Evolutionary conservation across 2,888 invertebrate genomes (phyloP).

Genomic region (Herminia tarsipennalis): DNA sequence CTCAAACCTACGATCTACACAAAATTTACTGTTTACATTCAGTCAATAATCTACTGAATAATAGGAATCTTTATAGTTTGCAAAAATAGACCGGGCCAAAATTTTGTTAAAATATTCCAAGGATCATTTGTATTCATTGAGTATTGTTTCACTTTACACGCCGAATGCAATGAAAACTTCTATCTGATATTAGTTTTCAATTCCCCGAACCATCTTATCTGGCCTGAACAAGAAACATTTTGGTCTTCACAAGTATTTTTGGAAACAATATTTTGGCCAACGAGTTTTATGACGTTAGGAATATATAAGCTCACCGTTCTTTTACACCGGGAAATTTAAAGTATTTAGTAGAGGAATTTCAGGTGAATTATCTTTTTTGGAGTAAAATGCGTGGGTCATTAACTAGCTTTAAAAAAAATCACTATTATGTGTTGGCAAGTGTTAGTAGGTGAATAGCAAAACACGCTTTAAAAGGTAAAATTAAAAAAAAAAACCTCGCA

Average conservation of each 20-base stretch:
- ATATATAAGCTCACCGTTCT: neutral
- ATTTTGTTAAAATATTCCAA: conserved; percentile 18
- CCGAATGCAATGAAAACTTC: conserved; percentile 57
- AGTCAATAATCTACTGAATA: too few relatives aligned
- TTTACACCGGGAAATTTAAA: neutral
- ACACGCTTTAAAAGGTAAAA: too few relatives aligned
- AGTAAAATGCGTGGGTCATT: neutral
- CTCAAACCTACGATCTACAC: too few relatives aligned
- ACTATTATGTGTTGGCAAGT: too few relatives aligned
- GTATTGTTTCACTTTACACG: conserved; percentile 42
- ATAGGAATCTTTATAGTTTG: conserved; percentile 1
- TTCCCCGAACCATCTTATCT: conserved; percentile 50
- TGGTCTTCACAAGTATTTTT: conserved; percentile 16
- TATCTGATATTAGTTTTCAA: conserved; percentile 65
- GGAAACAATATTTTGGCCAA: conserved; percentile 1
- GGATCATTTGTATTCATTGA: conserved; percentile 47
- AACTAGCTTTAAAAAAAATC: neutral
- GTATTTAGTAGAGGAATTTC: neutral
- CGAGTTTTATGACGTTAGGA: conserved; percentile 5
- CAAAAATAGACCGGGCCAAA: conserved; percentile 16
- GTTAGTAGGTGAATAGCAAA: too few relatives aligned
- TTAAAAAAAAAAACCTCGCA: too few relatives aligned
- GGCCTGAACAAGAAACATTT: conserved; percentile 37
- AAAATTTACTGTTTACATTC: too few relatives aligned
- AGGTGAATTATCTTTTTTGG: neutral